These are phyloP conservation scores for Nymphalis c-album DNA, from an alignment of 2,888 invertebrate genomes.

Conservation along the genomic window DNA sequence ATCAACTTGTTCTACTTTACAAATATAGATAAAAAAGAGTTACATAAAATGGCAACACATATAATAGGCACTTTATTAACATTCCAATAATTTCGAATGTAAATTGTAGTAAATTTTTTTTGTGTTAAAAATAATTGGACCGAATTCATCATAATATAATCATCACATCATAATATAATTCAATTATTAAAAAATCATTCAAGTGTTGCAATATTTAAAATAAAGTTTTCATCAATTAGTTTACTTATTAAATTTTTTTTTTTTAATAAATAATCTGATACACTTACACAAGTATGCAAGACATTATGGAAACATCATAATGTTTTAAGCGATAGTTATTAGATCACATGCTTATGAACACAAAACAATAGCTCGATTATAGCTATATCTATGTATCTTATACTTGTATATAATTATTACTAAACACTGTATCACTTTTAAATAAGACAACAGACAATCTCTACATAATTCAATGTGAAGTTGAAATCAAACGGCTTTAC, in stretches of 20 bases:
- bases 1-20: neutral
- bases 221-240: neutral
- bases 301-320: constrained; percentile 28
- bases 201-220: constrained; percentile 4
- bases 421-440: constrained; percentile 47
- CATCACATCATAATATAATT: neutral
- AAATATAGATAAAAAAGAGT: constrained; percentile 7
- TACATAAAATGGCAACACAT: constrained; percentile 24
- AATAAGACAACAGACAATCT: constrained; percentile 10
- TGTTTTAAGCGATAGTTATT: constrained; percentile 34
- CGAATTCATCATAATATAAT: neutral
- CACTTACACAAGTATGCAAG: constrained; percentile 27
- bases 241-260: constrained; percentile 5
- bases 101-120: constrained; percentile 6
- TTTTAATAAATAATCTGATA: constrained; percentile 7
- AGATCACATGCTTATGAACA: constrained; percentile 44
- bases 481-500: constrained; percentile 5
- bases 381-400: constrained; percentile 46
- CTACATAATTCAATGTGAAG: constrained; percentile 2
- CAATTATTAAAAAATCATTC: neutral
- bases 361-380: constrained; percentile 56
- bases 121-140: neutral
- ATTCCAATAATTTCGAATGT: constrained; percentile 17
- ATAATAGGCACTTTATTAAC: constrained; percentile 24
- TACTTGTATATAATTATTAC: constrained; percentile 21